Evolutionary conservation across 2,888 invertebrate species (phyloP).

Genomic region (Isotomurus palustris): DNA sequence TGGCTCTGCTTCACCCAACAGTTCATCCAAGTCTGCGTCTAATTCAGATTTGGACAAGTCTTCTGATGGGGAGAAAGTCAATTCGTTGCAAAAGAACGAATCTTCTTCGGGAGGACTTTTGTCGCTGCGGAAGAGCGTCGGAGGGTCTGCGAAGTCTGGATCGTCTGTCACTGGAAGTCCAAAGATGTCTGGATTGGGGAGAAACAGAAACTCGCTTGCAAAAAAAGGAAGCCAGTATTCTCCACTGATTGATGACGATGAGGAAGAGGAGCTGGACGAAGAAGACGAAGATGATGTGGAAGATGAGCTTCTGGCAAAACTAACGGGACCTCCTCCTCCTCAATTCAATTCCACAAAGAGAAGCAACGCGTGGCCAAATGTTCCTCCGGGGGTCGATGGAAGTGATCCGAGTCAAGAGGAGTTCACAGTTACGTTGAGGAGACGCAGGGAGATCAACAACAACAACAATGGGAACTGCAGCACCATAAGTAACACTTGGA

Average conservation of each 20-base stretch:
- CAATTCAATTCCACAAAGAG: conserved; percentile 11
- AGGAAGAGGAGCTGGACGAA: conserved; percentile 27
- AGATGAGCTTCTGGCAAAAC: not conserved
- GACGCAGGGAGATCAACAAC: conserved; percentile 11
- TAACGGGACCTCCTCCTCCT: too few relatives aligned
- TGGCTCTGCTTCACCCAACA: conserved; percentile 15
- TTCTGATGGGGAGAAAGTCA: not conserved
- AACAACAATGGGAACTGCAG: conserved; percentile 8
- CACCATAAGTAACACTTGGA: conserved; percentile 7
- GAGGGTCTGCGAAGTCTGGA: conserved; percentile 4
- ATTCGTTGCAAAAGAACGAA: too few relatives aligned
- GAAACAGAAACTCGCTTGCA: not conserved
- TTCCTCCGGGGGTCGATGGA: conserved; percentile 6
- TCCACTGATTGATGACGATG: conserved; percentile 16
- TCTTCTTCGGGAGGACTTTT: not conserved
- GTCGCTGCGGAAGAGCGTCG: conserved; percentile 2
- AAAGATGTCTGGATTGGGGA: not conserved
- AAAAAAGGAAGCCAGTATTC: not conserved
- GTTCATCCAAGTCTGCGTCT: conserved; percentile 12
- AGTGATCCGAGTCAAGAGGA: conserved; percentile 7
- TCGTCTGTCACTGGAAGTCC: too few relatives aligned
- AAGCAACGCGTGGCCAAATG: too few relatives aligned
- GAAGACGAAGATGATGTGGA: conserved; percentile 28
- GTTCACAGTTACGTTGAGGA: conserved; percentile 5
- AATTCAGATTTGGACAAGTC: conserved; percentile 3